Percentiles rank a stretch among this genome's conserved stretches.
These are phyloP conservation scores for Scaptomyza tumidula DNA, from an alignment of 2,888 invertebrate species.

Conservation along the genomic window DNA sequence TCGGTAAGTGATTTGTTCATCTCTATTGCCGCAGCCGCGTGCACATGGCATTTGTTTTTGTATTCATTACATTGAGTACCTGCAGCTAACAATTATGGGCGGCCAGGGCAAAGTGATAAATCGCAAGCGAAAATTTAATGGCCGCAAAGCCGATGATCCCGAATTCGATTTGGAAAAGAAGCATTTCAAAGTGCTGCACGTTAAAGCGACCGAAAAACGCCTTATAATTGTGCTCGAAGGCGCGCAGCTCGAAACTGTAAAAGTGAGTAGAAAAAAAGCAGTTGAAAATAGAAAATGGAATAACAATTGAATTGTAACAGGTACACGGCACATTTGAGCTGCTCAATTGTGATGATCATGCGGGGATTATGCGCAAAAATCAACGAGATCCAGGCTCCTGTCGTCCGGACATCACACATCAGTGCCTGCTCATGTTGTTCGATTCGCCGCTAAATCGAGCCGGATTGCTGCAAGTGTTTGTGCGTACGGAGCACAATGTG, in stretches of 20 bases:
- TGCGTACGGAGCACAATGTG: conserved; percentile 96
- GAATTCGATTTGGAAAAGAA: conserved; percentile 92
- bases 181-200: conserved; percentile 91
- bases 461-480: conserved; percentile 97
- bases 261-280: conserved; percentile 87
- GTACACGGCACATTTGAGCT: conserved; percentile 94
- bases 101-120: conserved; percentile 81
- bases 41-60: conserved; percentile 53
- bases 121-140: conserved; percentile 81
- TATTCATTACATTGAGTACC: conserved; percentile 11
- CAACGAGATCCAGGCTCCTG: conserved; percentile 94
- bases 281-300: background rate
- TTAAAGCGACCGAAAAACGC: conserved; percentile 94
- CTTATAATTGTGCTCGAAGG: conserved; percentile 96
- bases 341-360: conserved; percentile 97
- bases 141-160: conserved; percentile 87
- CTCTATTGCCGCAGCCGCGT: conserved; percentile 34
- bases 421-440: conserved; percentile 98
- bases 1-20: conserved; percentile 1
- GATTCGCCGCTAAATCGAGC: conserved; percentile 99
- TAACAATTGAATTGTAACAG: conserved; percentile 84
- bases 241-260: conserved; percentile 97
- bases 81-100: conserved; percentile 64
- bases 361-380: conserved; percentile 92
- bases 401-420: conserved; percentile 98